Evolutionary conservation across 1,140 invertebrate species (phyloP).

Genomic region (Thaumetopoea pityocampa): DNA sequence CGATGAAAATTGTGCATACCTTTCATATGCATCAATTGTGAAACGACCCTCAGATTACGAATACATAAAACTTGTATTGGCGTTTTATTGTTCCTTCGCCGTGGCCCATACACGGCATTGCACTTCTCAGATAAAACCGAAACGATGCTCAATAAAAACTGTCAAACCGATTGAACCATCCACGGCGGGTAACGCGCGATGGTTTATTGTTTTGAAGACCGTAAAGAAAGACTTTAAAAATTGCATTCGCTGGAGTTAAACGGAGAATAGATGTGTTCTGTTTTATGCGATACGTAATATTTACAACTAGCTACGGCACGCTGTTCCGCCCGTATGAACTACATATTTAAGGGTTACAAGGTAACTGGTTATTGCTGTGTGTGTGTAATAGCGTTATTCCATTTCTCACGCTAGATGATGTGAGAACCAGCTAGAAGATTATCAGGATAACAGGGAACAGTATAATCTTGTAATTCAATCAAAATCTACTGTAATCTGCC

Average conservation of each 20-base stretch:
- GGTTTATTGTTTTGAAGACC: slow-evolving; percentile 18
- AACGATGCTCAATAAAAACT: slow-evolving; percentile 44
- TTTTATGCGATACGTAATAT: too few species aligned
- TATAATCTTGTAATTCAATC: too few species aligned
- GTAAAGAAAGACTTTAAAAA: slow-evolving; percentile 18
- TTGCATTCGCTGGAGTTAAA: background rate
- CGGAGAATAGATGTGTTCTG: background rate
- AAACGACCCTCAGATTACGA: slow-evolving; percentile 23
- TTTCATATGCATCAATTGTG: slow-evolving; percentile 3
- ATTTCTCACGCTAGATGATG: too few species aligned
- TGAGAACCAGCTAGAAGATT: too few species aligned
- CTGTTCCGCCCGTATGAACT: too few species aligned
- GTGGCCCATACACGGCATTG: slow-evolving; percentile 40
- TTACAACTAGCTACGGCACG: too few species aligned
- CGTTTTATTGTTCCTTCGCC: slow-evolving; percentile 45
- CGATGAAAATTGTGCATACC: slow-evolving; percentile 2
- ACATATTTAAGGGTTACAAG: too few species aligned
- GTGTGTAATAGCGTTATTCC: too few species aligned
- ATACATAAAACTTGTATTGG: slow-evolving; percentile 45
- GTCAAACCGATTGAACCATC: slow-evolving; percentile 27
- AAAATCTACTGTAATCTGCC: too few species aligned
- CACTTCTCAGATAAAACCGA: slow-evolving; percentile 46
- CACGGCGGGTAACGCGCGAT: slow-evolving; percentile 19
- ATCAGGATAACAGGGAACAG: too few species aligned
- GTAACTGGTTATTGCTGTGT: too few species aligned